These are phyloP conservation scores for Scarus forsteni DNA, from an alignment of 2,797 vertebrate genomes.

Conservation along the genomic window DNA sequence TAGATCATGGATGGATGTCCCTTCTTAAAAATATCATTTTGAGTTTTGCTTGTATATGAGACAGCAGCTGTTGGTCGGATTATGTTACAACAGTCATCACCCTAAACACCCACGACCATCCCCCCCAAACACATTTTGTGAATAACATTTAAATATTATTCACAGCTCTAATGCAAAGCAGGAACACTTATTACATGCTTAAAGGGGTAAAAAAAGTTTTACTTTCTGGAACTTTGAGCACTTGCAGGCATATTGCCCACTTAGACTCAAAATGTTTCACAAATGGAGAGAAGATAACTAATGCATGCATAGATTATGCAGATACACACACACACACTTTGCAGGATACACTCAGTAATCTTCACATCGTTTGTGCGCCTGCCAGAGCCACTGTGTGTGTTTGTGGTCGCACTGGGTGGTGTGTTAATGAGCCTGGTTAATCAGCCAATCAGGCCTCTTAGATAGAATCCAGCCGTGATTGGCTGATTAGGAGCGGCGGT, in stretches of 20 bases:
- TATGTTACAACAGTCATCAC: neutral
- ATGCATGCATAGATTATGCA: conserved; percentile 54
- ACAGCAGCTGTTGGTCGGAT: conserved; percentile 6
- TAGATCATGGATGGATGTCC: too few species aligned
- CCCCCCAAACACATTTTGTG: neutral
- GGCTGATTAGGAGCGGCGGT: conserved; percentile 72
- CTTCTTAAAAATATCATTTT: too few species aligned
- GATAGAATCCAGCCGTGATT: conserved; percentile 74
- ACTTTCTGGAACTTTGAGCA: conserved; percentile 26
- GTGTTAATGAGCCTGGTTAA: conserved; percentile 77
- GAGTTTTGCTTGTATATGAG: too few species aligned
- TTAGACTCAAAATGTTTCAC: conserved; percentile 16
- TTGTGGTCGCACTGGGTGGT: conserved; percentile 52
- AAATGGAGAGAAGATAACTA: conserved; percentile 44
- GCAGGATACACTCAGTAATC: conserved; percentile 24
- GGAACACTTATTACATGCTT: neutral
- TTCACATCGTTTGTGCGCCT: conserved; percentile 19
- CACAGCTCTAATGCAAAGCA: neutral
- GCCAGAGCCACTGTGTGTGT: conserved; percentile 7
- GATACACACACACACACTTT: neutral
- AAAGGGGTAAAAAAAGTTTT: conserved; percentile 12
- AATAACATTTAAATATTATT: too few species aligned
- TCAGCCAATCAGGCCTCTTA: conserved; percentile 79
- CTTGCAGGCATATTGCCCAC: conserved; percentile 25
- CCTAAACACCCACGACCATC: neutral